Conservation (phyloP, 2,888 invertebrate genomes). For the Dichetophora obliterata region DNA sequence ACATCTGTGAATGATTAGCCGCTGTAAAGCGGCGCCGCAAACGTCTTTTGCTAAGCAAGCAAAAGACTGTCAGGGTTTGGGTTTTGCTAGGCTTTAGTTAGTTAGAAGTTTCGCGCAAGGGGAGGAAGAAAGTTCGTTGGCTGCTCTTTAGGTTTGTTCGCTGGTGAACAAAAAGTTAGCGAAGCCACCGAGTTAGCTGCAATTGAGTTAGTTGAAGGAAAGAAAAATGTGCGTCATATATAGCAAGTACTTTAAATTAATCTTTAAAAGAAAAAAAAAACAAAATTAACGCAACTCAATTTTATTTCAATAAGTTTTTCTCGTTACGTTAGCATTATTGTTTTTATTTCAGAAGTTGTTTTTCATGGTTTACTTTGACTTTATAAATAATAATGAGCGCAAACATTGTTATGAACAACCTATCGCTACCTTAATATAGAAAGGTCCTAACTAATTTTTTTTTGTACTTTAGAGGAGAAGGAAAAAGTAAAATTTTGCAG, state of each 20-base stretch:
- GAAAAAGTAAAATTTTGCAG: too few relatives aligned
- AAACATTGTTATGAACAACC: not conserved
- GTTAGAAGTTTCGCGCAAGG: not conserved
- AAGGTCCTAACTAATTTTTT: too few relatives aligned
- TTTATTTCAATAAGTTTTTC: not conserved
- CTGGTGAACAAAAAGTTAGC: slow-evolving; percentile 17
- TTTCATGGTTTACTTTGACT: not conserved
- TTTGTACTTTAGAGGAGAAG: too few relatives aligned
- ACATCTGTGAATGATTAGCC: slow-evolving; percentile 19
- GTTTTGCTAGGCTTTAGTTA: slow-evolving; percentile 28
- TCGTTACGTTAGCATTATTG: not conserved
- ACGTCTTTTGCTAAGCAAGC: not conserved
- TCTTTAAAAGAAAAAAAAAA: too few relatives aligned
- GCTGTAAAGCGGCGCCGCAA: slow-evolving; percentile 1
- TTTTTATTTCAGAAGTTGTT: not conserved
- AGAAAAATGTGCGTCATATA: not conserved
- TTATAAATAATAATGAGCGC: not conserved
- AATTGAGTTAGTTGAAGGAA: not conserved
- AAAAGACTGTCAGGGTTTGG: slow-evolving; percentile 23
- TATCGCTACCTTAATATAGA: too few relatives aligned
- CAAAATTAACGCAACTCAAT: not conserved
- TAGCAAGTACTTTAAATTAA: not conserved
- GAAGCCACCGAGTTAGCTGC: not conserved
- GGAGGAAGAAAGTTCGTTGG: not conserved
- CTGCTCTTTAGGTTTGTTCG: slow-evolving; percentile 5